Percentiles rank a stretch among this genome's conserved stretches.
phyloP scores from a whole-genome alignment of 2,888 invertebrate species.

The Willowsia nigromaculata region DNA sequence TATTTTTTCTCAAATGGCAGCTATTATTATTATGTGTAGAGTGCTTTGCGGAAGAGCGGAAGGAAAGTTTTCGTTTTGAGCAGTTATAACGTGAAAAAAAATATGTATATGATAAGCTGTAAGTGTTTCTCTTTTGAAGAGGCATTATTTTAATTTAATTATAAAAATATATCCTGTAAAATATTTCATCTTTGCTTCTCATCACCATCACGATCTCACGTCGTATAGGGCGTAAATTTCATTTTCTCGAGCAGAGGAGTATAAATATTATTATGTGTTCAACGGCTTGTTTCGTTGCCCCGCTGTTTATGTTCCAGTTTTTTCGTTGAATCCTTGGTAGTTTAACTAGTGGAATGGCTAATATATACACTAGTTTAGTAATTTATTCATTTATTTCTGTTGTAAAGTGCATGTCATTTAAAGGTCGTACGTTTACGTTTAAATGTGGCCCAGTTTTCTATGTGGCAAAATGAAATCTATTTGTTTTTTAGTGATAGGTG shows the following conservation, averaged over 20 bases:
- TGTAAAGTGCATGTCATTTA: conserved; percentile 35
- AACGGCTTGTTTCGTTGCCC: conserved; percentile 30
- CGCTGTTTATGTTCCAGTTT: conserved; percentile 13
- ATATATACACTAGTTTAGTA: not conserved
- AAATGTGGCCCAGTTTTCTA: conserved; percentile 41
- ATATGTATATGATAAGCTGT: conserved; percentile 1
- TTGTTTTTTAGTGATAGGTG: not conserved
- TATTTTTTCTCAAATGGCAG: conserved; percentile 27
- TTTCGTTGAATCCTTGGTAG: not conserved
- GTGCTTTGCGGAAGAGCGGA: conserved; percentile 39
- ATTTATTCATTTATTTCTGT: conserved; percentile 16
- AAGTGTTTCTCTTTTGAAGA: conserved; percentile 5
- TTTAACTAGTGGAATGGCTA: conserved; percentile 39
- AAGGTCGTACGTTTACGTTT: not conserved
- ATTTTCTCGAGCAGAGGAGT: not conserved
- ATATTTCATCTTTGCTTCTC: conserved; percentile 1
- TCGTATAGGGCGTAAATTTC: conserved; percentile 2
- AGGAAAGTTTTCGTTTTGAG: conserved; percentile 31
- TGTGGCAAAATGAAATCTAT: not conserved
- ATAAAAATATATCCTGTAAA: not conserved
- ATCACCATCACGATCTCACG: not conserved
- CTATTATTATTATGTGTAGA: conserved; percentile 15
- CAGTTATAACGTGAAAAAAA: conserved; percentile 4
- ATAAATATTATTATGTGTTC: not conserved
- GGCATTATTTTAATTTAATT: conserved; percentile 13